Conservation (phyloP, 2,797 vertebrate genomes). For the Chrosomus eos region DNA sequence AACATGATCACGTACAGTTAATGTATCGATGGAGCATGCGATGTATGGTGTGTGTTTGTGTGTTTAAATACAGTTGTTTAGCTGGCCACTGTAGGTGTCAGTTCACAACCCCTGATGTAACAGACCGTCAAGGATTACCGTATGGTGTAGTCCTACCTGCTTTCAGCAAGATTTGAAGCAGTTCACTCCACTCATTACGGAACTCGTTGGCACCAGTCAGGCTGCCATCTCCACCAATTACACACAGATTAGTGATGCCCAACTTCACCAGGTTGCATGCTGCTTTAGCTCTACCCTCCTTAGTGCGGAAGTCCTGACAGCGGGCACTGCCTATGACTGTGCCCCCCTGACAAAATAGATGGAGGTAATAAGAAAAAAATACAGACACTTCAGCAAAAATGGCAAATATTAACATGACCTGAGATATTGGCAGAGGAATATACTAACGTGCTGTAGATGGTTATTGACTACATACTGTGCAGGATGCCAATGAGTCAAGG, state of each 20-base stretch:
- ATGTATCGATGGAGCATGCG: no score
- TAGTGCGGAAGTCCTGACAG: conserved; percentile 86
- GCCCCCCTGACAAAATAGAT: conserved; percentile 79
- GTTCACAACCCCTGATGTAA: background rate
- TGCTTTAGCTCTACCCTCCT: conserved; percentile 85
- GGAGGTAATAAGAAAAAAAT: background rate
- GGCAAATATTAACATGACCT: background rate
- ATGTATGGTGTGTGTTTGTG: no score
- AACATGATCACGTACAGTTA: no score
- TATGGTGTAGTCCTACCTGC: conserved; percentile 71
- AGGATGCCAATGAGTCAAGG: background rate
- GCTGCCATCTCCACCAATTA: conserved; percentile 95
- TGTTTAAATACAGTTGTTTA: no score
- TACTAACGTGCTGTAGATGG: background rate
- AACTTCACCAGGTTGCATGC: conserved; percentile 88
- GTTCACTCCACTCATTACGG: conserved; percentile 87
- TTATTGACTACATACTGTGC: background rate
- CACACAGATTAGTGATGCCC: conserved; percentile 94
- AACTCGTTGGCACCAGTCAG: conserved; percentile 92
- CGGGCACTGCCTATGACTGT: conserved; percentile 95
- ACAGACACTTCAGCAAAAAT: background rate
- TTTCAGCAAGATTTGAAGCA: conserved; percentile 83
- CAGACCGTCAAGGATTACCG: background rate
- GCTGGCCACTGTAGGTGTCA: no score
- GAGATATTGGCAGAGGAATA: background rate